These are phyloP conservation scores for Apodemus sylvaticus DNA, from an alignment of 2,113 vertebrate genomes.

Conservation along the genomic window DNA sequence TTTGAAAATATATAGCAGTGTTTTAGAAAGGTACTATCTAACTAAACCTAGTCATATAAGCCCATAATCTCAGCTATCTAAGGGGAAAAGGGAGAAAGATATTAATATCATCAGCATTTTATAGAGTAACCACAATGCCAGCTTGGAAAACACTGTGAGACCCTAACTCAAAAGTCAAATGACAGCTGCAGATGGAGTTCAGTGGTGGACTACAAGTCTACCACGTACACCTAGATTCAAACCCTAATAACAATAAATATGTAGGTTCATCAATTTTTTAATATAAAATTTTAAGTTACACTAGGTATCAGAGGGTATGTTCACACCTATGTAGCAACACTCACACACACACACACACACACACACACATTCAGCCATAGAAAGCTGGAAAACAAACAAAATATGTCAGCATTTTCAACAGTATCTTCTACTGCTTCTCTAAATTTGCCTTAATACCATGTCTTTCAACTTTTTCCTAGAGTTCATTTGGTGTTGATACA, in stretches of 20 bases:
- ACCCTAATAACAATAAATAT: neutral
- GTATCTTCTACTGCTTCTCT: neutral
- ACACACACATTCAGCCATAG: neutral
- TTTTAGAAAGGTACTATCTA: neutral
- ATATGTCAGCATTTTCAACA: neutral
- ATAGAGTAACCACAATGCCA: neutral
- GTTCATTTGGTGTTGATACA: neutral
- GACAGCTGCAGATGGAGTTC: neutral
- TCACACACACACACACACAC: neutral
- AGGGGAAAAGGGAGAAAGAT: no score
- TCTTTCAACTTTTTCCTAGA: neutral
- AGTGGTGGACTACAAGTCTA: neutral
- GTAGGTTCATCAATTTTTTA: neutral
- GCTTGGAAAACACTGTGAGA: neutral
- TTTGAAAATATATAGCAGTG: constrained; percentile 9
- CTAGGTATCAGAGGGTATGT: neutral
- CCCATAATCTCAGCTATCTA: neutral
- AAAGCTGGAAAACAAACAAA: neutral
- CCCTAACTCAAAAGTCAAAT: neutral
- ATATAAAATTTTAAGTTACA: neutral
- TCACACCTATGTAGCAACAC: neutral
- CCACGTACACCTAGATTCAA: neutral
- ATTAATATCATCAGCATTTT: neutral
- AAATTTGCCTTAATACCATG: neutral
- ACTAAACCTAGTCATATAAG: no score